Percentiles rank a stretch among this genome's conserved stretches.
These are phyloP conservation scores for Leptothorax acervorum DNA, from an alignment of 2,888 invertebrate genomes.

Conservation along the genomic window DNA sequence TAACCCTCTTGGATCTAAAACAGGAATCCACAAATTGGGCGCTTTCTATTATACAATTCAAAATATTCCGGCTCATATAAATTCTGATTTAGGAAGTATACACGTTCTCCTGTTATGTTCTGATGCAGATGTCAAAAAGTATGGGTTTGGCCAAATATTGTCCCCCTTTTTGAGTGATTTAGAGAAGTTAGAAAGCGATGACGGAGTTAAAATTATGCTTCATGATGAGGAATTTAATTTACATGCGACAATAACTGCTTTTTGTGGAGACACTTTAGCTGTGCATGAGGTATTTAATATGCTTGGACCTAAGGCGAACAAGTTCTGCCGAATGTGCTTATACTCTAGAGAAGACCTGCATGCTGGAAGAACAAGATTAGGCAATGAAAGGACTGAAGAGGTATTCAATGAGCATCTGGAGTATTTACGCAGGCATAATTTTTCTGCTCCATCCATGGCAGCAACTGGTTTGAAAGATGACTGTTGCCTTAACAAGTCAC, in stretches of 20 bases:
- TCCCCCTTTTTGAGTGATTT: background rate
- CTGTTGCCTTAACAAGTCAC: background rate
- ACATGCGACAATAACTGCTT: background rate
- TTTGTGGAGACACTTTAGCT: background rate
- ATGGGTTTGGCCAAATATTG: background rate
- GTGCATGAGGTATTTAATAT: background rate
- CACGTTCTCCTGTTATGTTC: background rate
- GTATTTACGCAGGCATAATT: background rate
- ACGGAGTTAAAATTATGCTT: background rate
- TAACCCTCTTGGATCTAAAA: background rate
- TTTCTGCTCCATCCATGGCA: background rate
- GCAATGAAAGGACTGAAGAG: background rate
- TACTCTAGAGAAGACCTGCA: background rate
- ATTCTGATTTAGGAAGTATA: slow-evolving; percentile 6
- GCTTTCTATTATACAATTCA: background rate
- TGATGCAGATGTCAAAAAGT: background rate
- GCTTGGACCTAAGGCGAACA: background rate
- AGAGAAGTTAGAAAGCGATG: background rate
- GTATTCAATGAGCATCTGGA: background rate
- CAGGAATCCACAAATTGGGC: background rate
- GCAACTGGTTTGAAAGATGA: background rate
- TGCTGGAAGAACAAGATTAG: background rate
- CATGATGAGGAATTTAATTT: background rate
- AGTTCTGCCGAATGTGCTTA: background rate
- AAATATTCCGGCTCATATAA: background rate